Evolutionary conservation across 2,888 invertebrate genomes (phyloP).

Genomic region (Chaetogeoica ovagalla): DNA sequence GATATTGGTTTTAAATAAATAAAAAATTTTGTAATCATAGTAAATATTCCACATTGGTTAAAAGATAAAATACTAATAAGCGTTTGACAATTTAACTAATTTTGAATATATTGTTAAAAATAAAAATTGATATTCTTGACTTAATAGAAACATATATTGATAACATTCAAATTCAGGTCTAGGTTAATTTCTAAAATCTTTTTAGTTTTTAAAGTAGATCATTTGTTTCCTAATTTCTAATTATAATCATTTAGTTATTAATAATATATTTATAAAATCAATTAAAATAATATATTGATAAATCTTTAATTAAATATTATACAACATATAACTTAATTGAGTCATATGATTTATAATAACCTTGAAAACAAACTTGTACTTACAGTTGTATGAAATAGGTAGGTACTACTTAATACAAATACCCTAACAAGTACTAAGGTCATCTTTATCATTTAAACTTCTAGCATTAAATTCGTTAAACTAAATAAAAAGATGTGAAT

Average conservation of each 20-base stretch:
- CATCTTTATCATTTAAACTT: neutral
- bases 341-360: neutral
- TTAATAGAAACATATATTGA: no score
- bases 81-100: no score
- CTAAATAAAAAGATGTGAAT: neutral
- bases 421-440: neutral
- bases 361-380: neutral
- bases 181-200: no score
- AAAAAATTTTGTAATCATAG: no score
- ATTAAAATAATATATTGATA: neutral
- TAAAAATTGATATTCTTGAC: no score
- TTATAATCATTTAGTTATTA: no score
- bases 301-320: neutral
- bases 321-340: neutral
- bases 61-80: neutral
- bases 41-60: neutral
- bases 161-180: no score
- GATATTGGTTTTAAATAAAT: no score
- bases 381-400: neutral
- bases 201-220: no score
- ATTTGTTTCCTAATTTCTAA: no score
- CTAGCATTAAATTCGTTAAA: neutral
- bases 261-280: no score
- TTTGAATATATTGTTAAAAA: no score
- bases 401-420: neutral